Base-by-base conservation (phyloP, 2,888 invertebrate genomes). In the Sympetrum striolatum region DNA sequence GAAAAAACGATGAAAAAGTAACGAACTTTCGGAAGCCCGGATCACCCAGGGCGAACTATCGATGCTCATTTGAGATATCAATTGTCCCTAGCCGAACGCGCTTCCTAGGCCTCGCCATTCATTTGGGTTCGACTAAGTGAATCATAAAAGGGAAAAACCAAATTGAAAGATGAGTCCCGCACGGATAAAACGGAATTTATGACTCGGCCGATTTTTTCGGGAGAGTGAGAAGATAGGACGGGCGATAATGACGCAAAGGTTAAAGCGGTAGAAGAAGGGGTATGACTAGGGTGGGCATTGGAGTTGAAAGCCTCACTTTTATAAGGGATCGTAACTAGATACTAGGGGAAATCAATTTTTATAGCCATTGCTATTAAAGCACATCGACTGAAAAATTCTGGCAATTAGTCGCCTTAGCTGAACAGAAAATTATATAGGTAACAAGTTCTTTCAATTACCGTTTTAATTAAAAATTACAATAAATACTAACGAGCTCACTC, bases 51-150 rank as follows among this genome's bases (percentile, higher is more conserved):
- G 53, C 53, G 15, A 82, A 53, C 35, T 48, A 86, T 86, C 86
- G 58, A 82, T 82, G 82, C 82, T 82, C 82, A 82, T 82, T 90
- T 90, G 44, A 81, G 73, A 90, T 80, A 80, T 81, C 90, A 90
- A 81, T 90, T 79, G 79, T 35, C 53, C 44, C 58, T 44, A 82
- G 53, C n/a, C 25, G 31, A 53, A 82, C 53, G 48, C 48, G 22
- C 53, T 64, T 86, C 64, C 86, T 31, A 22, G n/a, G 22, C 37
- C 35, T 2, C 60, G 25, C 53, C n/a, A 64, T 86, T 86, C 86
- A 58, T 86, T 37, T 86, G 35, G 64, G 86, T 8, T 37, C 31
- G n/a, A 64, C 86, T 86, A 86, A 86, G 86, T 86, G 86, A 86
- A 86, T 60, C 58, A 86, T 86, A 86, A 86, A 82, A 64, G 53